Conservation (phyloP, 2,797 vertebrate genomes). For the Orestias chungarensis region DNA sequence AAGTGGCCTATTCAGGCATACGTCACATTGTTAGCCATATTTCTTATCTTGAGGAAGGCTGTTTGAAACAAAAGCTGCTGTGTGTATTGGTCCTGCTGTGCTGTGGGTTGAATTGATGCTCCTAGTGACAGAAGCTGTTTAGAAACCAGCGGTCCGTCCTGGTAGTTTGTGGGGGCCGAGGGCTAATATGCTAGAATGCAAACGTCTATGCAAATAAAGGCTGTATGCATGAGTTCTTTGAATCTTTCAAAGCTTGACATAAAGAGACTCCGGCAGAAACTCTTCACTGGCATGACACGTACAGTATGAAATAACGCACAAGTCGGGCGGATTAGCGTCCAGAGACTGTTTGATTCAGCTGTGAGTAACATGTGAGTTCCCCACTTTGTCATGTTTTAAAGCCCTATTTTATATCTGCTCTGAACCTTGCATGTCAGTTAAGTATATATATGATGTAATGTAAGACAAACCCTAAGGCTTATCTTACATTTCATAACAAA, state of each 20-base stretch:
- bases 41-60: conserved; percentile 54
- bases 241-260: conserved; percentile 18
- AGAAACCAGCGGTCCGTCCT: conserved; percentile 37
- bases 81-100: conserved; percentile 37
- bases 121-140: conserved; percentile 29
- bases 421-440: not conserved
- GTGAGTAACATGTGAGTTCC: not conserved
- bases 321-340: conserved; percentile 9
- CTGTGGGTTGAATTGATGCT: conserved; percentile 35
- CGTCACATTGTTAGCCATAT: conserved; percentile 54
- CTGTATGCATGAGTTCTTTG: conserved; percentile 1
- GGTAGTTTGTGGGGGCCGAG: conserved; percentile 41
- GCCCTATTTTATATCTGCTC: not conserved
- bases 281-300: not conserved
- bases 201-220: conserved; percentile 37
- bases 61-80: conserved; percentile 55
- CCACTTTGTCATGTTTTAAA: not conserved
- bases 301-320: not conserved
- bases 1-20: conserved; percentile 68
- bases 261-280: conserved; percentile 8
- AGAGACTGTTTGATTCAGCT: no score
- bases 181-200: conserved; percentile 11
- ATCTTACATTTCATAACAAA: no score
- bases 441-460: no score
- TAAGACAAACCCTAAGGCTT: no score